Percentiles rank a stretch among this genome's conserved stretches.
Conservation (phyloP, 2,888 invertebrate species). For the Cetonia aurata region DNA sequence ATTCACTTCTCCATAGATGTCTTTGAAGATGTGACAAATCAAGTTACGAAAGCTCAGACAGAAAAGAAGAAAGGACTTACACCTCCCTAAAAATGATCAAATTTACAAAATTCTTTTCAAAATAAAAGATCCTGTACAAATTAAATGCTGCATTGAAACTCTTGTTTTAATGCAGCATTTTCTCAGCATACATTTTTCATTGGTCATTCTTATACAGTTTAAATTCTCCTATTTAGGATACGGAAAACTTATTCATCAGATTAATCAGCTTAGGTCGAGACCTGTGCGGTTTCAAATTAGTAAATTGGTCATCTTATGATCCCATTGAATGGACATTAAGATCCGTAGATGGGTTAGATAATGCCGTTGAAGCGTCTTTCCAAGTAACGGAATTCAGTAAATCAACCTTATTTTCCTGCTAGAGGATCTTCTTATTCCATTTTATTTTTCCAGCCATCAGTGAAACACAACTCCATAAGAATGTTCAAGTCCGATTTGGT, state of each 20-base stretch:
- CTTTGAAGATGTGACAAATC: too few relatives aligned
- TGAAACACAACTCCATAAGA: not conserved
- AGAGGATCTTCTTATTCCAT: not conserved
- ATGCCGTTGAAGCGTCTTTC: not conserved
- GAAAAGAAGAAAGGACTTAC: too few relatives aligned
- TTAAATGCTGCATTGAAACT: too few relatives aligned
- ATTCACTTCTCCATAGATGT: too few relatives aligned
- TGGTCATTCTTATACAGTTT: too few relatives aligned
- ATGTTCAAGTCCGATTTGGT: not conserved
- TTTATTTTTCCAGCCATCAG: not conserved
- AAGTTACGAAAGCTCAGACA: too few relatives aligned
- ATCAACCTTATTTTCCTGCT: not conserved
- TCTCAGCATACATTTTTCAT: too few relatives aligned
- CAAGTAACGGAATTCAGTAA: not conserved
- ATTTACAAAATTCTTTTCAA: too few relatives aligned
- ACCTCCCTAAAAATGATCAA: too few relatives aligned
- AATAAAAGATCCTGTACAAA: too few relatives aligned
- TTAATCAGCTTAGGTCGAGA: slow-evolving; percentile 11
- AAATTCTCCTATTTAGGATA: not conserved
- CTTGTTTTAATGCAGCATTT: too few relatives aligned
- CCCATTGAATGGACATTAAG: not conserved
- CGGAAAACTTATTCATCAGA: not conserved
- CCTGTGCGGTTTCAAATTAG: slow-evolving; percentile 15
- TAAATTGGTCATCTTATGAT: slow-evolving; percentile 1
- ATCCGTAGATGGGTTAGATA: not conserved